Evolutionary conservation across 2,113 vertebrate genomes (phyloP), one percentile per base, ranked within the genome.

Genomic region (Ascaphus truei): DNA sequence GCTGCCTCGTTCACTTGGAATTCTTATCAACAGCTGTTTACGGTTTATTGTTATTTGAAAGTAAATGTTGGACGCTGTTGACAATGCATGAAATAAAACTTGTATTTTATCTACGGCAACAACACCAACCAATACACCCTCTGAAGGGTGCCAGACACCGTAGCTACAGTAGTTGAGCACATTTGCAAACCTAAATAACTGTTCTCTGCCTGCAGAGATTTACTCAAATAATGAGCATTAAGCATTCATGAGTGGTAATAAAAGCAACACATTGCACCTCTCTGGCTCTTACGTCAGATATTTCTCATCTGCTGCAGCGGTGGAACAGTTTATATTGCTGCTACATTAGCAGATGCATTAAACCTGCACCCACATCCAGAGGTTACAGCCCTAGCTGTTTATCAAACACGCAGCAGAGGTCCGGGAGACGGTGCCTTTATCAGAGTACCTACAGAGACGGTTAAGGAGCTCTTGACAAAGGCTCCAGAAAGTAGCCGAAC

Each of bases 141-240:
- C n/a, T 27, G 1, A n/a, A 45, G 51, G 37, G 20, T 45, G 63
- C 63, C 63, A 59, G 55, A 7, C 10, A 60, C 56, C n/a, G 25
- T 13, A 39, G 43, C 45, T 41, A n/a, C n/a, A n/a, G n/a, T n/a
- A 33, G 41, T 20, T 26, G 18, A 51, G 23, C 16, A 65, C 75
- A 47, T 41, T 39, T 22, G 27, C 20, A 11, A 51, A 36, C 18
- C 2, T 33, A 47, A 39, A n/a, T 29, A 5, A 16, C 7, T 6
- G 25, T 22, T 26, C 26, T 56, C 8, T 36, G 71, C 65, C 65
- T 18, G 1, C 43, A 9, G 26, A 4, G 2, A 43, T 41, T 66
- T 74, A 36, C 48, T 47, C 23, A 72, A 73, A 73, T 45, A 34
- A 69, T 57, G 12, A 16, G 12, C 22, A 33, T 25, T 20, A 59